Conservation (phyloP, 1,140 invertebrate genomes). For the Trichonephila clavipes region DNA sequence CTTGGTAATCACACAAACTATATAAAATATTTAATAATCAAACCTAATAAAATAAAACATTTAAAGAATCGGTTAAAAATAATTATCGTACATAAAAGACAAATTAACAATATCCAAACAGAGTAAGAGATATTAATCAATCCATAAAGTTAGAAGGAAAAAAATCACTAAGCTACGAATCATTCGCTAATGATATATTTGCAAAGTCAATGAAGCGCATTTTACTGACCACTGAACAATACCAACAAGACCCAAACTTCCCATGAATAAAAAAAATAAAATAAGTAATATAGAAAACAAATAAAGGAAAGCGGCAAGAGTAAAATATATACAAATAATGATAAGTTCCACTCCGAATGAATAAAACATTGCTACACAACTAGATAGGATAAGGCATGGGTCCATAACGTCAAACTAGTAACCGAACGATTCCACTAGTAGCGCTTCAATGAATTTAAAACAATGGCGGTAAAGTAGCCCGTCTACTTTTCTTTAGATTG, state of each 20-base stretch:
- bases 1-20: too few relatives aligned
- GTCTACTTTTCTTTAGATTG: conserved; percentile 6
- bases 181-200: not conserved
- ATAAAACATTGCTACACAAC: conserved; percentile 51
- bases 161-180: not conserved
- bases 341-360: conserved; percentile 44
- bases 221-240: conserved; percentile 8
- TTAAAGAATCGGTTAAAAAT: not conserved
- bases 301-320: conserved; percentile 35
- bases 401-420: conserved; percentile 15
- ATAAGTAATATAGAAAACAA: not conserved
- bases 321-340: conserved; percentile 45
- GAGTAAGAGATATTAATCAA: not conserved
- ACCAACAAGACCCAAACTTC: not conserved
- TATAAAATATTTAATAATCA: not conserved
- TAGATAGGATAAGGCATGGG: not conserved
- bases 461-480: conserved; percentile 51
- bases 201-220: conserved; percentile 5
- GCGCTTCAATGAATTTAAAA: conserved; percentile 54
- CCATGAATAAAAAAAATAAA: not conserved
- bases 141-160: not conserved
- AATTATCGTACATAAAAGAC: not conserved
- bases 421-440: conserved; percentile 46
- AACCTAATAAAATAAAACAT: not conserved
- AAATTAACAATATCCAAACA: not conserved